Evolutionary conservation across 2,113 vertebrate genomes (phyloP).

Genomic region (Lepus americanus): DNA sequence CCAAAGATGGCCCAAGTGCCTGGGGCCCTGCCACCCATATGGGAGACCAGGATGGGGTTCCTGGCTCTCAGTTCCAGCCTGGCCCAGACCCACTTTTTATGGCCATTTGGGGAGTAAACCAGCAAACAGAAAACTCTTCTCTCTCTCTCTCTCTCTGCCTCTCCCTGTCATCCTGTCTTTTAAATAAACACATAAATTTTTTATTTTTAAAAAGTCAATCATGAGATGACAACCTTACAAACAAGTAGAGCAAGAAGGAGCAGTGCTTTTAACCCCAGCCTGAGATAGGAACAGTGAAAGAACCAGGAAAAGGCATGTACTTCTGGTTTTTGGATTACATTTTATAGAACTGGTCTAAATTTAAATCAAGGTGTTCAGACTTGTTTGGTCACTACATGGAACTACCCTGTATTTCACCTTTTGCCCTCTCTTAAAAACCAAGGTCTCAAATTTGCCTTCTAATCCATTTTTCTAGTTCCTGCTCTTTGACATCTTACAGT

Average conservation of each 20-base stretch:
- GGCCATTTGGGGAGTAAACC: too few relatives aligned
- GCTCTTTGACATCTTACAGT: conserved; percentile 33
- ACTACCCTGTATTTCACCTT: conserved; percentile 37
- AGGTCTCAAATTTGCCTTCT: conserved; percentile 26
- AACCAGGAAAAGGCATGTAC: conserved; percentile 17
- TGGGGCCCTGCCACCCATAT: too few relatives aligned
- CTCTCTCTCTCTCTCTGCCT: too few relatives aligned
- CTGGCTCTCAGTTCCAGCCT: too few relatives aligned
- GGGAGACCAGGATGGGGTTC: too few relatives aligned
- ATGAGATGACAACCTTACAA: not conserved
- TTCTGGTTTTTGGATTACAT: conserved; percentile 18
- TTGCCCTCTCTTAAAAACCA: not conserved
- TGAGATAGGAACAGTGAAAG: not conserved
- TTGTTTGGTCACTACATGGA: not conserved
- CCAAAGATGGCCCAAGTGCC: too few relatives aligned
- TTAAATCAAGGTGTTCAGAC: conserved; percentile 54
- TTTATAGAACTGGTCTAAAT: conserved; percentile 51
- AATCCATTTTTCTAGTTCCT: conserved; percentile 46
- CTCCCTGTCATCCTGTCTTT: too few relatives aligned
- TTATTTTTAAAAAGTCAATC: not conserved
- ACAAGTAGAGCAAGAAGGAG: not conserved
- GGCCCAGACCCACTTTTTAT: too few relatives aligned
- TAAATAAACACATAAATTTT: too few relatives aligned
- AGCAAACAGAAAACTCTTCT: too few relatives aligned
- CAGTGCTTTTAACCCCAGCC: not conserved